A percentile compares a stretch with the other conserved stretches of the same genome.
These are phyloP conservation scores for Drosophila auraria DNA, from an alignment of 1,140 invertebrate species.

Conservation along the genomic window DNA sequence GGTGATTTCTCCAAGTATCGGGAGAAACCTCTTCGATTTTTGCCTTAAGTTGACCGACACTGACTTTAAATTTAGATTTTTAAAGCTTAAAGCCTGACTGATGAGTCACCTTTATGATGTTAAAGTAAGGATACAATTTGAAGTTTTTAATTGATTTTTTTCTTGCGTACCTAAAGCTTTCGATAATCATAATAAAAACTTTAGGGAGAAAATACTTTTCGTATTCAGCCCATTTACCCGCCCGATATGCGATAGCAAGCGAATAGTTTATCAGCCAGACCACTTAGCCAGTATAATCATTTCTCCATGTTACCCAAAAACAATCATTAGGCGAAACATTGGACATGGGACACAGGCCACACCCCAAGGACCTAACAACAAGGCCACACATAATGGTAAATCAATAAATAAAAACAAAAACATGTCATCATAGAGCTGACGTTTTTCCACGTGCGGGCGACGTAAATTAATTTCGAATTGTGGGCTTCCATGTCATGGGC, in stretches of 20 bases:
- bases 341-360: slow-evolving; percentile 10
- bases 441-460: slow-evolving; percentile 19
- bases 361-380: slow-evolving; percentile 42
- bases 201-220: background rate
- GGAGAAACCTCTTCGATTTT: slow-evolving; percentile 12
- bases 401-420: slow-evolving; percentile 60
- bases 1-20: slow-evolving; percentile 23
- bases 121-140: background rate
- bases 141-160: background rate
- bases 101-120: background rate
- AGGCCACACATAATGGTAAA: slow-evolving; percentile 63
- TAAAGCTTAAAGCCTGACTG: background rate
- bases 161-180: background rate
- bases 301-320: slow-evolving; percentile 18
- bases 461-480: slow-evolving; percentile 60
- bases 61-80: background rate
- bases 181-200: background rate
- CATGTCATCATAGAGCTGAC: slow-evolving; percentile 11
- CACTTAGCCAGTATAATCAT: slow-evolving; percentile 25
- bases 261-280: slow-evolving; percentile 5
- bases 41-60: background rate
- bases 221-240: background rate
- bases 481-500: slow-evolving; percentile 33
- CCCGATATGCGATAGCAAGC: background rate
- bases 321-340: slow-evolving; percentile 61